A percentile compares a stretch with the other conserved stretches of the same genome.
These are phyloP conservation scores for Tridacna gigas DNA, from an alignment of 2,888 invertebrate genomes.

Conservation along the genomic window DNA sequence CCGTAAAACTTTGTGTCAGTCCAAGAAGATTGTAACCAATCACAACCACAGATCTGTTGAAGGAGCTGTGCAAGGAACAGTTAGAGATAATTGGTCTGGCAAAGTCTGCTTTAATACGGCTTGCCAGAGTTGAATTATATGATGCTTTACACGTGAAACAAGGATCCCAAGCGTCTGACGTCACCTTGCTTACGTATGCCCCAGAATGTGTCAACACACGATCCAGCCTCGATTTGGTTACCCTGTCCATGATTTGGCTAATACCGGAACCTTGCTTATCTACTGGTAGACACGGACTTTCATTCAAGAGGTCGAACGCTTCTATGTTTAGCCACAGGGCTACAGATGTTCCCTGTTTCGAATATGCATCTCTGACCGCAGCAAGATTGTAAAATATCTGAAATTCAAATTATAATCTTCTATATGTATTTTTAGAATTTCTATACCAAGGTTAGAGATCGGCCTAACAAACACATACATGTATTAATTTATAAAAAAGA, in stretches of 20 bases:
- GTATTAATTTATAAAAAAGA: too few relatives aligned
- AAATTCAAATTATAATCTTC: constrained; percentile 11
- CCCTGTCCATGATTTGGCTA: constrained; percentile 64
- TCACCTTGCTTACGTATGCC: constrained; percentile 69
- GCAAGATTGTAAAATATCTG: constrained; percentile 63
- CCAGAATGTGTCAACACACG: constrained; percentile 71
- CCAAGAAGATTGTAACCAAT: constrained; percentile 76
- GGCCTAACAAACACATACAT: too few relatives aligned
- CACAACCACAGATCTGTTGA: constrained; percentile 77
- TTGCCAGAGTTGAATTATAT: constrained; percentile 54
- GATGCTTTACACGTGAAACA: constrained; percentile 73
- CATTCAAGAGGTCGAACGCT: constrained; percentile 73
- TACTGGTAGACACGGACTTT: constrained; percentile 75
- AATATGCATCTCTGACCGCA: constrained; percentile 41
- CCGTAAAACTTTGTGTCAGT: constrained; percentile 71
- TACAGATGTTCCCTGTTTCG: constrained; percentile 35
- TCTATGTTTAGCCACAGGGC: constrained; percentile 78
- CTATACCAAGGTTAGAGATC: too few relatives aligned
- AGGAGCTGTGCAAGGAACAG: constrained; percentile 75
- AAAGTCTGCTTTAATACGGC: constrained; percentile 66
- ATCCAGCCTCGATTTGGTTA: constrained; percentile 73
- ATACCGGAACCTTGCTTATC: constrained; percentile 70
- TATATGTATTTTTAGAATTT: too few relatives aligned
- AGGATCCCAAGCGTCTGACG: constrained; percentile 77
- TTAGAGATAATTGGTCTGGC: constrained; percentile 73